Conservation (phyloP, 2,797 vertebrate species). For the Sylvilagus floridanus region DNA sequence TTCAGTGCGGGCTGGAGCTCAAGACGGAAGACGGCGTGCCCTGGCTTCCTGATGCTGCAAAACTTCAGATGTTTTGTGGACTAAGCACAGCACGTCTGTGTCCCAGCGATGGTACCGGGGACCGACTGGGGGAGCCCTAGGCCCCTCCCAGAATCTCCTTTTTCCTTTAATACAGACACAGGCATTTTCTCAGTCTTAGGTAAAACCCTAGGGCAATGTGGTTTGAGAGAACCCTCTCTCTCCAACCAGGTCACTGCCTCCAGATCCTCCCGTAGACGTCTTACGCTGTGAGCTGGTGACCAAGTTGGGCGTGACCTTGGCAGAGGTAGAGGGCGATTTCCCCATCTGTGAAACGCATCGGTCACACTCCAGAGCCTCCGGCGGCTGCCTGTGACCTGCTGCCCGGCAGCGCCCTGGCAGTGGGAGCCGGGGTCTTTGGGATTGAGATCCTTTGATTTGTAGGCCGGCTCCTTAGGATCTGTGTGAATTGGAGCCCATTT, state of each 20-base stretch:
- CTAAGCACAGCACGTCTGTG: background rate
- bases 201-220: background rate
- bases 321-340: background rate
- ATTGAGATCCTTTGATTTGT: background rate
- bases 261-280: background rate
- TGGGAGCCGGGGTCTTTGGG: background rate
- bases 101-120: background rate
- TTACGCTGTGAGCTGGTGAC: background rate
- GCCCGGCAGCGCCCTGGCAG: accelerated
- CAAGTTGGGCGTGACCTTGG: background rate
- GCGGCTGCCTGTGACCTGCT: background rate
- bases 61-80: background rate
- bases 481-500: background rate
- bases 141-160: background rate
- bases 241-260: background rate
- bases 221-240: background rate
- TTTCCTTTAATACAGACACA: background rate
- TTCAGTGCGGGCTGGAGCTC: background rate
- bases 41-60: conserved; percentile 25
- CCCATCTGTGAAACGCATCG: background rate
- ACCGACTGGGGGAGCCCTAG: background rate
- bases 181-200: background rate
- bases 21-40: background rate
- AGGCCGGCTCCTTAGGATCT: background rate
- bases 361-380: background rate